phyloP scores from a whole-genome alignment of 2,113 vertebrate species.

The Lates calcarifer region DNA sequence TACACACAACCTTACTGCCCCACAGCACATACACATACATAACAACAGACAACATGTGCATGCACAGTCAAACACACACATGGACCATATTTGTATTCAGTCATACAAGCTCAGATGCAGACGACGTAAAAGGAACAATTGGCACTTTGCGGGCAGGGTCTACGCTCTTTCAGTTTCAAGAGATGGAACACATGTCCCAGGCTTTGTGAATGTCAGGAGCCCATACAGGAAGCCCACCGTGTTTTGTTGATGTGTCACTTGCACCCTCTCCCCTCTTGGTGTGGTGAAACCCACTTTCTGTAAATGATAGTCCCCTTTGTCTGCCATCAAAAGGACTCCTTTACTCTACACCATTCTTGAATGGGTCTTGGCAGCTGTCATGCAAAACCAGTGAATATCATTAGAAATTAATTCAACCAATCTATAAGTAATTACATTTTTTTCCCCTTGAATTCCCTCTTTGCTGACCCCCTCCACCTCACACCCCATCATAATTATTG shows the following conservation, averaged over 20 bases:
- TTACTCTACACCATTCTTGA: conserved; percentile 82
- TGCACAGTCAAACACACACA: conserved; percentile 31
- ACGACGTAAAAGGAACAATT: conserved; percentile 57
- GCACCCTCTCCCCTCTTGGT: conserved; percentile 86
- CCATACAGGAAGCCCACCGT: conserved; percentile 85
- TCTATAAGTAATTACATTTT: conserved; percentile 89
- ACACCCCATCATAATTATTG: conserved; percentile 82
- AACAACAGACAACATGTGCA: background rate
- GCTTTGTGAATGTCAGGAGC: conserved; percentile 86
- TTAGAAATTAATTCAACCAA: conserved; percentile 91
- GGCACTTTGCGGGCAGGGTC: conserved; percentile 47
- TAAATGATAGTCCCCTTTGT: conserved; percentile 89
- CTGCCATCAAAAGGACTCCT: conserved; percentile 86
- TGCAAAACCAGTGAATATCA: conserved; percentile 88
- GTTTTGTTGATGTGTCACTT: conserved; percentile 93
- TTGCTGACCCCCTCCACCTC: conserved; percentile 60
- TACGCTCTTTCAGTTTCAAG: conserved; percentile 71
- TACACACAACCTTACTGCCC: background rate
- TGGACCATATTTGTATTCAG: conserved; percentile 36
- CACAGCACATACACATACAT: background rate
- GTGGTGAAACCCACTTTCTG: conserved; percentile 86
- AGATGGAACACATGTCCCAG: conserved; percentile 87
- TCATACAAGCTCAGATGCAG: conserved; percentile 47
- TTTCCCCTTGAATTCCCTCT: conserved; percentile 59
- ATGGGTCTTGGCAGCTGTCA: conserved; percentile 90